These are phyloP conservation scores for Dioctria rufipes DNA, from an alignment of 2,888 invertebrate genomes.

Conservation along the genomic window DNA sequence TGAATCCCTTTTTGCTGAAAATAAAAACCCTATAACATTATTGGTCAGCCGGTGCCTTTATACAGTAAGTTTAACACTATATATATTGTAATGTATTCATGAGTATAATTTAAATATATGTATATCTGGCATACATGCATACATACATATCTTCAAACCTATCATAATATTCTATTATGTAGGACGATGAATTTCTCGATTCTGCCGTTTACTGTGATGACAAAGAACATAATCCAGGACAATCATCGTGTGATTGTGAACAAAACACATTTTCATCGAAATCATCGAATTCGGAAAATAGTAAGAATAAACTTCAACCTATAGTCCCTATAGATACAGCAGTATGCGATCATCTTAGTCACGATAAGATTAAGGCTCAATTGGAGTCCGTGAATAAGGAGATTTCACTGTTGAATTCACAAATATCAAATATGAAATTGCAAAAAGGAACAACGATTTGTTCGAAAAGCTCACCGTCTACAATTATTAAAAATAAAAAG, in stretches of 20 bases:
- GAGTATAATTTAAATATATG: too few relatives aligned
- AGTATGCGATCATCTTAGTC: conserved; percentile 62
- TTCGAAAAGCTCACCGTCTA: conserved; percentile 52
- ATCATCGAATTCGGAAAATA: conserved; percentile 58
- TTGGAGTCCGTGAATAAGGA: conserved; percentile 73
- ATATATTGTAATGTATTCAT: background rate
- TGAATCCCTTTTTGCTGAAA: conserved; percentile 73
- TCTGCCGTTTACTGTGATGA: conserved; percentile 67
- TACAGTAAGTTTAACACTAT: conserved; percentile 64
- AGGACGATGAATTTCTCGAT: conserved; percentile 67
- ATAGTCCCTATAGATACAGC: conserved; percentile 43
- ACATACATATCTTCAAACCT: too few relatives aligned
- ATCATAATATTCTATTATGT: background rate
- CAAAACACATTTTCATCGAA: conserved; percentile 60
- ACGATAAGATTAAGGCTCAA: conserved; percentile 64
- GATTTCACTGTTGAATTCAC: conserved; percentile 73
- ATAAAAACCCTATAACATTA: conserved; percentile 73
- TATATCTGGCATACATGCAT: too few relatives aligned
- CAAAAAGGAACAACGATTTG: conserved; percentile 55
- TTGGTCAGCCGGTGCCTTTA: conserved; percentile 74
- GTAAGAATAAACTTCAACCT: conserved; percentile 54
- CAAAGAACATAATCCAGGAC: conserved; percentile 59
- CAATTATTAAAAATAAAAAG: conserved; percentile 62
- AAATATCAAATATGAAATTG: conserved; percentile 76
- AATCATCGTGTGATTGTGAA: conserved; percentile 60